Evolutionary conservation across 2,888 invertebrate species (phyloP).

Genomic region (Drosophila mettleri): DNA sequence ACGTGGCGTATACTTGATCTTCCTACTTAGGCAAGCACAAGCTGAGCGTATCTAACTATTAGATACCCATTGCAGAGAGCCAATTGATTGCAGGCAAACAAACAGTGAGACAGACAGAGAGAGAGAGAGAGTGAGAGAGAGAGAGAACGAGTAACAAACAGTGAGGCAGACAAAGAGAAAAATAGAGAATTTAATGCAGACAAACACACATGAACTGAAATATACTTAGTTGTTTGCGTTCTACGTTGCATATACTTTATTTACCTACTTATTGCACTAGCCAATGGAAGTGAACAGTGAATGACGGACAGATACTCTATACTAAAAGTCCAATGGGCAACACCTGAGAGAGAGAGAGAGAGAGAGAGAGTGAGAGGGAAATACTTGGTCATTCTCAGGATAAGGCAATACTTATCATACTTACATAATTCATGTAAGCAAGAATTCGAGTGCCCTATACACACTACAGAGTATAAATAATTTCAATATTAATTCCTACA

Average conservation of each 20-base stretch:
- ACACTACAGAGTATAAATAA: too few relatives aligned
- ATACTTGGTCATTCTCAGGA: too few relatives aligned
- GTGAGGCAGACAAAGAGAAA: too few relatives aligned
- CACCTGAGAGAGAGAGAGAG: not conserved
- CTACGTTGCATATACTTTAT: constrained; percentile 40
- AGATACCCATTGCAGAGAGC: not conserved
- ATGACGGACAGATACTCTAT: not conserved
- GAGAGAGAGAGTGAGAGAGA: constrained; percentile 5
- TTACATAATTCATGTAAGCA: too few relatives aligned
- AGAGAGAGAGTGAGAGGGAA: not conserved
- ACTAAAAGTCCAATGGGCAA: too few relatives aligned
- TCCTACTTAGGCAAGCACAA: not conserved
- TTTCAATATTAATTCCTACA: too few relatives aligned
- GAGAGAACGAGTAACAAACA: not conserved
- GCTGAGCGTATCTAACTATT: not conserved
- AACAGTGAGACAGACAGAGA: constrained; percentile 4
- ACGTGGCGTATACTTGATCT: constrained; percentile 7
- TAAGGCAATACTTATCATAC: too few relatives aligned
- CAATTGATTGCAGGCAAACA: not conserved
- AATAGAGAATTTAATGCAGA: not conserved
- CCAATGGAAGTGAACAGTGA: constrained; percentile 24
- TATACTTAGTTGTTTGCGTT: constrained; percentile 23
- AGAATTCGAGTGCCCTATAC: too few relatives aligned
- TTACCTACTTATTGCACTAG: constrained; percentile 34
- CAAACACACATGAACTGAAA: not conserved